Conservation (phyloP, 2,888 invertebrate genomes). For the Amiota minor region DNA sequence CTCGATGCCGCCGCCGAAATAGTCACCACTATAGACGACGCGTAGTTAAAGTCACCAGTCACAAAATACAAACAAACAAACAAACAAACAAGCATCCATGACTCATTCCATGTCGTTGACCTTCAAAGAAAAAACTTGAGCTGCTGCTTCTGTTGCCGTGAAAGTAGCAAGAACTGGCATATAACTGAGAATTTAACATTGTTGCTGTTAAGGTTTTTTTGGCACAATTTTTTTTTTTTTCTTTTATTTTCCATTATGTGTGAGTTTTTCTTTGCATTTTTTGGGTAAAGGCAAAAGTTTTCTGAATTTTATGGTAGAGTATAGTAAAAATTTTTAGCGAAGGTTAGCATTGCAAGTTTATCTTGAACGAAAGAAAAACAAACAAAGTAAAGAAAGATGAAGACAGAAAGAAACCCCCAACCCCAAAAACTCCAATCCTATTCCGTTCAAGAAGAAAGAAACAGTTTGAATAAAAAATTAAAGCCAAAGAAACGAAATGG, state of each 20-base stretch:
- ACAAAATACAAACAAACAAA: neutral
- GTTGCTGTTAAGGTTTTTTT: neutral
- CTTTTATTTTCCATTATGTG: neutral
- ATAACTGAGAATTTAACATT: constrained; percentile 12
- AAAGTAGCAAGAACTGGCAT: constrained; percentile 2
- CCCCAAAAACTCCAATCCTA: no score
- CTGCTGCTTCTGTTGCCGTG: neutral
- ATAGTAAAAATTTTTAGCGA: constrained; percentile 58
- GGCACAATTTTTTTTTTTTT: neutral
- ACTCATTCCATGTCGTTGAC: constrained; percentile 13
- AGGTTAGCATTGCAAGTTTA: constrained; percentile 55
- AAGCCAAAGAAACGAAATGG: neutral
- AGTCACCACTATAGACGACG: neutral
- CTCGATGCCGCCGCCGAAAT: neutral
- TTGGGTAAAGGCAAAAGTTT: constrained; percentile 18
- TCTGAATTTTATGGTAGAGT: constrained; percentile 51
- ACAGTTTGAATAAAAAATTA: no score
- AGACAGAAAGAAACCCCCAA: constrained; percentile 44
- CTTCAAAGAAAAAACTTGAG: constrained; percentile 1
- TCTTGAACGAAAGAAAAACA: constrained; percentile 54
- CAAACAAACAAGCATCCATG: neutral
- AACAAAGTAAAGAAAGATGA: constrained; percentile 47
- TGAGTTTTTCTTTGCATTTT: neutral
- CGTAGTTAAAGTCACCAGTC: neutral
- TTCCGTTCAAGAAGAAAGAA: neutral